A percentile compares a stretch with the other conserved stretches of the same genome.
Evolutionary conservation across 2,888 invertebrate species (phyloP).

Genomic region (Acleris sparsana): DNA sequence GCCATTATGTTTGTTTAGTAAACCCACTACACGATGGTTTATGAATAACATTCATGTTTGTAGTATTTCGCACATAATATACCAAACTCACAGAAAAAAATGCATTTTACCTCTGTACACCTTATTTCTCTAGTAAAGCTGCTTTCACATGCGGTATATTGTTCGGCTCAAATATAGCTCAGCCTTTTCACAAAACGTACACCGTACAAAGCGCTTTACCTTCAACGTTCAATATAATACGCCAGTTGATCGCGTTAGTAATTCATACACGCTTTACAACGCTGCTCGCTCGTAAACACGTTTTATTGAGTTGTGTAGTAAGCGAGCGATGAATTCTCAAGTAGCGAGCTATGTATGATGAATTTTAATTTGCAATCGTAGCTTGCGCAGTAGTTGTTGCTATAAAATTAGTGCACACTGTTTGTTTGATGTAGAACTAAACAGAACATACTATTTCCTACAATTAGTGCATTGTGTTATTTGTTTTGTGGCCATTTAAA

Average conservation of each 20-base stretch:
- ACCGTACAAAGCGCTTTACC: slow-evolving; percentile 2
- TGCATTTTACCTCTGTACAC: too few species aligned
- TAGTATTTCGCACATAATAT: too few species aligned
- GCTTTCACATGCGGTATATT: too few species aligned
- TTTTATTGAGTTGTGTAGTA: slow-evolving; percentile 67
- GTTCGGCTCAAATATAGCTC: background rate
- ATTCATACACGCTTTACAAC: slow-evolving; percentile 66
- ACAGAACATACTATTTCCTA: too few species aligned
- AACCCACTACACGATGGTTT: background rate
- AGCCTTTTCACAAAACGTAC: slow-evolving; percentile 1
- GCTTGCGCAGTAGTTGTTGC: background rate
- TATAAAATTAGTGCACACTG: background rate
- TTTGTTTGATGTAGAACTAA: too few species aligned
- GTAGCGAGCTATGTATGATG: slow-evolving; percentile 61
- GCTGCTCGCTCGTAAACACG: slow-evolving; percentile 67
- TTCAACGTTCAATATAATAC: slow-evolving; percentile 14
- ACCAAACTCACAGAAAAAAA: too few species aligned
- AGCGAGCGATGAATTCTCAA: slow-evolving; percentile 72
- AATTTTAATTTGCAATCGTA: slow-evolving; percentile 54
- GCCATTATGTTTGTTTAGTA: too few species aligned
- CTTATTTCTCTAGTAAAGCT: too few species aligned
- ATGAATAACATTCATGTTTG: background rate
- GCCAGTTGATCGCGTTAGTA: slow-evolving; percentile 48
- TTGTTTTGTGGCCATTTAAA: too few species aligned
- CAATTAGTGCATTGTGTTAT: too few species aligned